Evolutionary conservation across 2,888 invertebrate species (phyloP), one percentile per base, ranked within the genome.

Genomic region (Syrphus vitripennis): DNA sequence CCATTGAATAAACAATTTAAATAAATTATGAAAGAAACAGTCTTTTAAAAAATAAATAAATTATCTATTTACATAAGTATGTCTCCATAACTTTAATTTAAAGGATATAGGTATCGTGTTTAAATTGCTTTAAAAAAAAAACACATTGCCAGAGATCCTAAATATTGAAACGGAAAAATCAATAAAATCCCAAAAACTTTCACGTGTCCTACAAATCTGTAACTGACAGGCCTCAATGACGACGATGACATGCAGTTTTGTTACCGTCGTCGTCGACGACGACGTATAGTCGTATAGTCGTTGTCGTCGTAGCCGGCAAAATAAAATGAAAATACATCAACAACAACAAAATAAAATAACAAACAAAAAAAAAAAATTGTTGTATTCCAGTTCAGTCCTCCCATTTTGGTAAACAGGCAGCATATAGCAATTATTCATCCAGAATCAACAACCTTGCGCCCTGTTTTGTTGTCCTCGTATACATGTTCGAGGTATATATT

Each of bases 161-260:
- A 21, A 57, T 75, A 63, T 79, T 63, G 45, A 48, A 57, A 57
- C 61, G 37, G 24, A 65, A 82, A 86, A 86, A 86, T 86, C 86
- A 82, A 86, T 86, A 86, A 78, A 65, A 70, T 77, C 77, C 78
- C 69, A 45, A 82, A 82, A 82, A 82, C 67, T 57, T 77, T 78
- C 86, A 78, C 82, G 81, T 86, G 86, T 65, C 82, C 86, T 86
- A 86, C 86, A 86, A 86, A 86, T 82, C 86, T 86, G 86, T 74
- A 78, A 74, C 86, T 82, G 86, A 86, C 86, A 86, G 86, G 86
- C 77, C 86, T 82, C 86, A 75, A 82, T 82, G 86, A 81, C 65
- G 86, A 86, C 74, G 86, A 82, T 86, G 86, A 86, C 86, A 86
- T 86, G 86, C 86, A 86, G 81, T 86, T 86, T 86, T 86, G 86